phyloP scores from a whole-genome alignment of 2,888 invertebrate species.

The Caenorhabditis angaria region DNA sequence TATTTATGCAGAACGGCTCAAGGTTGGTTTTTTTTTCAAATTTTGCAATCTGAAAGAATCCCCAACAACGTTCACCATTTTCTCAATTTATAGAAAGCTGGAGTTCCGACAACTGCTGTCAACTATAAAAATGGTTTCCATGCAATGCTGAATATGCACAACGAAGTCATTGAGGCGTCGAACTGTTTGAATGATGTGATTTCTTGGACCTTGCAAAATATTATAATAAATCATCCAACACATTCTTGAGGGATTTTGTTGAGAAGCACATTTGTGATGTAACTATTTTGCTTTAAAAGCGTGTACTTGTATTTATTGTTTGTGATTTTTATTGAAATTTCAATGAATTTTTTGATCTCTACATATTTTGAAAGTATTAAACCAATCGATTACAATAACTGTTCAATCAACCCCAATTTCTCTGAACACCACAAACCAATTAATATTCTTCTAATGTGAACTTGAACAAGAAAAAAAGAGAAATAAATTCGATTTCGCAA shows the following conservation, averaged over 20 bases:
- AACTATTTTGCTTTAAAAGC: background rate
- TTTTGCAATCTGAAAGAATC: background rate
- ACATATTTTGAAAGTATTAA: background rate
- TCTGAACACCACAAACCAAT: too few species aligned
- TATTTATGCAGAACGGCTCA: conserved; percentile 72
- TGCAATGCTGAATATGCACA: conserved; percentile 63
- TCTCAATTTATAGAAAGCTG: conserved; percentile 42
- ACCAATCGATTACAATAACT: too few species aligned
- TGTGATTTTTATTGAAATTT: background rate
- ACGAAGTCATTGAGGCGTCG: conserved; percentile 49
- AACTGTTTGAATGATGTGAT: background rate
- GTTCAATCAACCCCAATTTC: too few species aligned
- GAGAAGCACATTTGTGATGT: background rate
- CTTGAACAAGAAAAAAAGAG: too few species aligned
- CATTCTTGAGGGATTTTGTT: background rate
- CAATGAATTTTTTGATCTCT: background rate
- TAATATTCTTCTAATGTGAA: too few species aligned
- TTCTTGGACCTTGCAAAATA: background rate
- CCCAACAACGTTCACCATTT: too few species aligned
- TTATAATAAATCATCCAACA: background rate
- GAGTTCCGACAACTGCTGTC: conserved; percentile 63
- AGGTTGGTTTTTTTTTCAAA: conserved; percentile 17
- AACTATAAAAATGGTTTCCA: conserved; percentile 61
- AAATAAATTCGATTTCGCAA: background rate
- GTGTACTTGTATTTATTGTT: background rate